Conservation (phyloP, 2,113 vertebrate genomes). For the Nothocercus nigrocapillus region DNA sequence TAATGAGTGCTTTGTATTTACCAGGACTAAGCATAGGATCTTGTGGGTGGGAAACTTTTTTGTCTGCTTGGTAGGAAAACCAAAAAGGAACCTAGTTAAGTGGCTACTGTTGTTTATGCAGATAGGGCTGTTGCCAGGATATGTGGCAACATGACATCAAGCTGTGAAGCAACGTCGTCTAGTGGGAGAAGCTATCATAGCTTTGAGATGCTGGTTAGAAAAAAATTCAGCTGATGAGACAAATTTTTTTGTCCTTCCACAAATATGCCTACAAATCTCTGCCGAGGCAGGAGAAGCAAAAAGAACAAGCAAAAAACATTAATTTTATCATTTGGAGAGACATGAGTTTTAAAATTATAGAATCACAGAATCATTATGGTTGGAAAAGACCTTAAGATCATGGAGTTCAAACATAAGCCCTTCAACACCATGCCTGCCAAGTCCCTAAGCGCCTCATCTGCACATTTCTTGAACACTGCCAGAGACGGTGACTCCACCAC, state of each 20-base stretch:
- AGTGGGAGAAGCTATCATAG: background rate
- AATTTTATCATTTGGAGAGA: background rate
- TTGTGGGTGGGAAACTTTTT: background rate
- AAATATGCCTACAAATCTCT: background rate
- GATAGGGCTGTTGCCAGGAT: conserved; percentile 12
- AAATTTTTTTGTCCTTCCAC: background rate
- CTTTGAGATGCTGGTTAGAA: background rate
- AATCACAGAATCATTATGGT: no score
- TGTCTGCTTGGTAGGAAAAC: background rate
- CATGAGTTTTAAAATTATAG: background rate
- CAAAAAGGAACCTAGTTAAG: background rate
- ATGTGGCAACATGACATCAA: background rate
- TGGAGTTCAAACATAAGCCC: no score
- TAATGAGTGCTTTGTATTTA: background rate
- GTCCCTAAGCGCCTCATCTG: no score
- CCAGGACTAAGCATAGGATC: background rate
- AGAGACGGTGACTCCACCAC: no score
- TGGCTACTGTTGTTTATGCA: background rate
- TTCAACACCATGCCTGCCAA: no score
- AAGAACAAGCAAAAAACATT: background rate
- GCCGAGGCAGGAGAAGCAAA: background rate
- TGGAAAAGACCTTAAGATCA: no score
- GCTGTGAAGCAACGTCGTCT: background rate
- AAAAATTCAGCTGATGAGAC: background rate
- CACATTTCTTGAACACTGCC: no score